phyloP scores from a whole-genome alignment of 2,113 vertebrate genomes.

The Gymnorhina tibicen region DNA sequence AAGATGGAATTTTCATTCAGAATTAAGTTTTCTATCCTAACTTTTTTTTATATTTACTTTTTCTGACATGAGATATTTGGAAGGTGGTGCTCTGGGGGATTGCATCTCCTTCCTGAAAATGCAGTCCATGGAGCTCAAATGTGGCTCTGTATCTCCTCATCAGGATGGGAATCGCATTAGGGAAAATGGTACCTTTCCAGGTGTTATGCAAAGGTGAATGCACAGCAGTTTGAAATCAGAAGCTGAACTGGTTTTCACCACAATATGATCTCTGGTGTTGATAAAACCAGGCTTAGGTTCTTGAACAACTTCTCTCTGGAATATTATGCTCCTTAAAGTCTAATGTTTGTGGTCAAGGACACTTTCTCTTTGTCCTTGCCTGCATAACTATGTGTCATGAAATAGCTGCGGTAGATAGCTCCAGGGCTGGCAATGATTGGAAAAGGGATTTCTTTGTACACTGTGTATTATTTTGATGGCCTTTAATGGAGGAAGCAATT shows the following conservation, averaged over 20 bases:
- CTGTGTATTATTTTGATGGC: background rate
- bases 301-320: background rate
- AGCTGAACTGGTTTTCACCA: background rate
- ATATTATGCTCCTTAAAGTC: background rate
- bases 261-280: background rate
- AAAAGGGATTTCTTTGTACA: background rate
- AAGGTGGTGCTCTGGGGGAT: background rate
- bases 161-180: background rate
- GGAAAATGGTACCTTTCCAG: rapidly evolving
- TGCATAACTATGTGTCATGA: background rate
- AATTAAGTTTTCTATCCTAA: background rate
- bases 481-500: background rate
- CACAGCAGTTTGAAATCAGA: background rate
- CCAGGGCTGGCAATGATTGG: background rate
- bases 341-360: background rate
- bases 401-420: background rate
- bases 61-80: background rate
- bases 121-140: background rate
- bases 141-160: background rate
- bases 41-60: background rate
- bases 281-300: background rate
- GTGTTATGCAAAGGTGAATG: background rate
- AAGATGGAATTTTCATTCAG: background rate
- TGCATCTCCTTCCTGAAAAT: background rate
- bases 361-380: background rate